Conservation (phyloP, 2,888 invertebrate genomes). For the Timema cristinae region DNA sequence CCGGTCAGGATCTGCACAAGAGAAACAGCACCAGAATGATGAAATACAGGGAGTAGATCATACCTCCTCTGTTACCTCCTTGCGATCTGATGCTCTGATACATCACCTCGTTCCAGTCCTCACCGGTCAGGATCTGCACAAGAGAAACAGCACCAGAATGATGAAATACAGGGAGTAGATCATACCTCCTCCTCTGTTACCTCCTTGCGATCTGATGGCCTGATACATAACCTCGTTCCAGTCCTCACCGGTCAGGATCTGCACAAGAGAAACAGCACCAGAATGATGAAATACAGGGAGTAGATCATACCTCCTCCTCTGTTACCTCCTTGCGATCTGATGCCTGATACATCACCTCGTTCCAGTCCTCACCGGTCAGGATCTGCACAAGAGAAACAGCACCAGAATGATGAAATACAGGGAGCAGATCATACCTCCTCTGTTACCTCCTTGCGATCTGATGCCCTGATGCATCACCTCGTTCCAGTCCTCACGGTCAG, state of each 20-base stretch:
- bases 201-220: constrained; percentile 95
- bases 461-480: constrained; percentile 99
- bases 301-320: constrained; percentile 87
- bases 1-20: constrained; percentile 90
- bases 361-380: constrained; percentile 99
- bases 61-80: constrained; percentile 85
- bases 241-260: constrained; percentile 99
- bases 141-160: constrained; percentile 85
- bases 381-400: constrained; percentile 59
- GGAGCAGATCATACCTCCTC: constrained; percentile 93
- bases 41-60: constrained; percentile 97
- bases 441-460: constrained; percentile 91
- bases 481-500: constrained; percentile 99
- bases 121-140: constrained; percentile 93
- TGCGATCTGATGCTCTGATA: constrained; percentile 97
- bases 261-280: constrained; percentile 77
- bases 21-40: constrained; percentile 41
- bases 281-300: constrained; percentile 96
- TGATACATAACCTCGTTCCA: constrained; percentile 99
- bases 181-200: constrained; percentile 91
- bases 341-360: constrained; percentile 99
- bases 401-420: constrained; percentile 73
- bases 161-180: constrained; percentile 98
- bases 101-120: constrained; percentile 99
- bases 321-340: constrained; percentile 93